Base-by-base conservation (phyloP, 2,888 invertebrate genomes). In the Platycheirus rosarum region DNA sequence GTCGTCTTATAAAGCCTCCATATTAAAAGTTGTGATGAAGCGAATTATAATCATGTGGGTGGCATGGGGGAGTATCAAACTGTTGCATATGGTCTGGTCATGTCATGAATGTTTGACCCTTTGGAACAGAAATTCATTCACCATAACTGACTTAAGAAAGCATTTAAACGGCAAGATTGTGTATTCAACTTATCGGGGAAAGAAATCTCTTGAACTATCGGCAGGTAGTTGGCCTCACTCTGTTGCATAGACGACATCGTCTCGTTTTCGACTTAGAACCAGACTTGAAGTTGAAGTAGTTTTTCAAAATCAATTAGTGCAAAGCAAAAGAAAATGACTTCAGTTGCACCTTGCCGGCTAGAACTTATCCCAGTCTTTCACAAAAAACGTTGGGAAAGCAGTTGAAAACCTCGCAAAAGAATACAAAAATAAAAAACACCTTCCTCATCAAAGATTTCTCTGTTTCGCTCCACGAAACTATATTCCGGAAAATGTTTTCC, bases 271-370 rank as follows among this genome's bases (percentile, higher is more conserved):
- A 32, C 32, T 35, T 37, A 35, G 29, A 2, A 14, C 26, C 60
- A 62, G 40, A 51, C 51, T 63, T 13, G 29, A 53, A 40, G 16
- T 65, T 65, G 42, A 40, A 77, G 66, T 73, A 62, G 11, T 40
- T 62, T 66, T 74, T 63, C 68, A 44, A 49, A 68, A 68, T 35
- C 68, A 74, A 79, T 79, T 74, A 79, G 68, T 68, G 51, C 26
- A 2, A 6, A 29, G 42, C 68, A 32, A 55, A 13, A 29, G 14
- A 14, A 40, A 51, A 51, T 42, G 57, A 70, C 62, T 76, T 53
- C 37, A 63, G 60, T 46, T 75, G 55, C 74, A 74, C 66, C 60
- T 49, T 62, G 14, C 26, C 23, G 16, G 20, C 23, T 11, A 23
- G 37, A 35, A 44, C 57, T 44, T 9, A 6, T 20, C 49, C 44